These are phyloP conservation scores for Drosophila baimaii DNA, from an alignment of 1,140 invertebrate species.

Conservation along the genomic window DNA sequence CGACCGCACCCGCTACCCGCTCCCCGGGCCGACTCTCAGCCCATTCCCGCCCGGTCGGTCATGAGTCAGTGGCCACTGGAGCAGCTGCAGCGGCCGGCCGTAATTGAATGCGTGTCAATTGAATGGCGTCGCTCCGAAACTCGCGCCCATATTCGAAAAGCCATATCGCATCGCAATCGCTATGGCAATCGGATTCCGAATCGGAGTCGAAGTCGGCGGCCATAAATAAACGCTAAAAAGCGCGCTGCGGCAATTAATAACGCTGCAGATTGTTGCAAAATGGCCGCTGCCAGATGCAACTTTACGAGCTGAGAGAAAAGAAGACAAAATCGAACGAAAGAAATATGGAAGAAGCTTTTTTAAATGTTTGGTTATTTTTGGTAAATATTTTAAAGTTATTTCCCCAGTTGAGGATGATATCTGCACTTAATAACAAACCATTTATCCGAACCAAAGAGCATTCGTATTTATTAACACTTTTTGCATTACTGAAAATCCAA, in stretches of 20 bases:
- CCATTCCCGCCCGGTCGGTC: not conserved
- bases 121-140: constrained; percentile 54
- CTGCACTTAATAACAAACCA: no score
- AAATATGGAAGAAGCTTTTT: not conserved
- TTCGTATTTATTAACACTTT: constrained; percentile 41
- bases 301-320: constrained; percentile 48
- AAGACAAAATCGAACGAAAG: not conserved
- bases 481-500: constrained; percentile 23
- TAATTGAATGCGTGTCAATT: constrained; percentile 77
- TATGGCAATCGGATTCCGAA: constrained; percentile 20
- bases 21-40: not conserved
- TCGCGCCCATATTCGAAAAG: constrained; percentile 28
- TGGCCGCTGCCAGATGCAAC: constrained; percentile 60
- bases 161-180: constrained; percentile 33
- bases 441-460: no score
- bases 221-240: constrained; percentile 69
- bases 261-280: constrained; percentile 56
- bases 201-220: constrained; percentile 34
- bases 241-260: constrained; percentile 71
- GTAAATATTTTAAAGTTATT: no score
- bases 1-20: constrained; percentile 24
- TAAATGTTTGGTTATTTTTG: no score
- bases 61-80: constrained; percentile 57
- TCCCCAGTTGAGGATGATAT: no score
- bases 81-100: constrained; percentile 30